A percentile compares a stretch with the other conserved stretches of the same genome.
Evolutionary conservation across 2,888 invertebrate genomes (phyloP).

Genomic region (Lomographa bimaculata): DNA sequence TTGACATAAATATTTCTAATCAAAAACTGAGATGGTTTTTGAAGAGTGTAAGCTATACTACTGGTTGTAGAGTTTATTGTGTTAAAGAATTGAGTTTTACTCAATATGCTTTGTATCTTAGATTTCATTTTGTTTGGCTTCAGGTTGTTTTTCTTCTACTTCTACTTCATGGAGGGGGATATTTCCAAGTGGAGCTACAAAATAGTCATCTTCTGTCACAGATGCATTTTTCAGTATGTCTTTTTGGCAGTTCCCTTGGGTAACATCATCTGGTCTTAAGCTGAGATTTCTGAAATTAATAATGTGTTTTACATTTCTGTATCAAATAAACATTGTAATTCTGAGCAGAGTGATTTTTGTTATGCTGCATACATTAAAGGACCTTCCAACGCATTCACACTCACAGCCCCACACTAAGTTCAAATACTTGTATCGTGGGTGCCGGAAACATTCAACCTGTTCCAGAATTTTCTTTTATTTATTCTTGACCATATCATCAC

Average conservation of each 20-base stretch:
- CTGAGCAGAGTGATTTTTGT: too few relatives aligned
- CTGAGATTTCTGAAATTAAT: conserved; percentile 85
- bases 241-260: conserved; percentile 86
- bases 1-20: conserved; percentile 60
- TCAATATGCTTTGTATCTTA: conserved; percentile 54
- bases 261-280: conserved; percentile 87
- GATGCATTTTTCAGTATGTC: conserved; percentile 90
- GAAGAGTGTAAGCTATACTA: conserved; percentile 43
- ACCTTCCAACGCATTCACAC: too few relatives aligned
- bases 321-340: conserved; percentile 8
- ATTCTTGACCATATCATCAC: too few relatives aligned
- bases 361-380: too few relatives aligned
- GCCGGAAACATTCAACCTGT: too few relatives aligned
- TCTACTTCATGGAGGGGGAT: conserved; percentile 86
- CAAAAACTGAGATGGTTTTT: conserved; percentile 56
- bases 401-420: too few relatives aligned
- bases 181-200: conserved; percentile 95
- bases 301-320: too few relatives aligned
- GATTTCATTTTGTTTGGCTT: conserved; percentile 65
- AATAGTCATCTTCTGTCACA: conserved; percentile 93
- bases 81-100: conserved; percentile 58
- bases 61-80: conserved; percentile 37
- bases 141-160: conserved; percentile 41
- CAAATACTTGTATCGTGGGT: too few relatives aligned
- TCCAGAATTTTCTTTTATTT: too few relatives aligned